Percentiles rank a stretch among this genome's conserved stretches.
These are phyloP conservation scores for Malacoctenus gilli DNA, from an alignment of 2,797 vertebrate genomes.

Conservation along the genomic window DNA sequence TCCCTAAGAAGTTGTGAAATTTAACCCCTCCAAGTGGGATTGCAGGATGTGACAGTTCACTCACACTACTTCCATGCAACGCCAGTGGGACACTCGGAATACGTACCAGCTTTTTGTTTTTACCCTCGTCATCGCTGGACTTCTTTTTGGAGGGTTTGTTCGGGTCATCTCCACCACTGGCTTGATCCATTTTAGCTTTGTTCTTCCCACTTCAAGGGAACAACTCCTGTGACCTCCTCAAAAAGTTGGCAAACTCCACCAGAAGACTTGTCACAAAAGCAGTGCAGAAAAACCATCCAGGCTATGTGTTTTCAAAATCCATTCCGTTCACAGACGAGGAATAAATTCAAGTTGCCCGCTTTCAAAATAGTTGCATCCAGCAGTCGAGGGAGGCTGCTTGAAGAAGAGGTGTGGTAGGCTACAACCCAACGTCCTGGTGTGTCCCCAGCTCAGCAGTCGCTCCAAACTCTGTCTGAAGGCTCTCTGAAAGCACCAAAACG, in stretches of 20 bases:
- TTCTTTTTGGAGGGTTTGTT: constrained; percentile 84
- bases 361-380: constrained; percentile 46
- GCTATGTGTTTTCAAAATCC: constrained; percentile 72
- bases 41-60: constrained; percentile 27
- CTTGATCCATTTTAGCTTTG: constrained; percentile 81
- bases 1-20: not conserved
- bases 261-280: constrained; percentile 9
- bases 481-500: constrained; percentile 46
- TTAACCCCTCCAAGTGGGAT: constrained; percentile 28
- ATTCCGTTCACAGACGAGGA: constrained; percentile 56
- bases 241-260: constrained; percentile 51
- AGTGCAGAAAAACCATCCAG: constrained; percentile 39
- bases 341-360: constrained; percentile 15
- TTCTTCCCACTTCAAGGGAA: constrained; percentile 30
- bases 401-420: constrained; percentile 69
- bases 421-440: constrained; percentile 52
- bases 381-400: constrained; percentile 25
- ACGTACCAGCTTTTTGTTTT: constrained; percentile 87
- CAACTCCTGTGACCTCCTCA: constrained; percentile 19
- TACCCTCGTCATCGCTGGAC: constrained; percentile 82
- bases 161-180: constrained; percentile 83
- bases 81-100: constrained; percentile 5
- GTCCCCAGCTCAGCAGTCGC: constrained; percentile 27
- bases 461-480: constrained; percentile 11
- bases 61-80: constrained; percentile 18